phyloP scores from a whole-genome alignment of 2,797 vertebrate species.

The Chiloscyllium punctatum region DNA sequence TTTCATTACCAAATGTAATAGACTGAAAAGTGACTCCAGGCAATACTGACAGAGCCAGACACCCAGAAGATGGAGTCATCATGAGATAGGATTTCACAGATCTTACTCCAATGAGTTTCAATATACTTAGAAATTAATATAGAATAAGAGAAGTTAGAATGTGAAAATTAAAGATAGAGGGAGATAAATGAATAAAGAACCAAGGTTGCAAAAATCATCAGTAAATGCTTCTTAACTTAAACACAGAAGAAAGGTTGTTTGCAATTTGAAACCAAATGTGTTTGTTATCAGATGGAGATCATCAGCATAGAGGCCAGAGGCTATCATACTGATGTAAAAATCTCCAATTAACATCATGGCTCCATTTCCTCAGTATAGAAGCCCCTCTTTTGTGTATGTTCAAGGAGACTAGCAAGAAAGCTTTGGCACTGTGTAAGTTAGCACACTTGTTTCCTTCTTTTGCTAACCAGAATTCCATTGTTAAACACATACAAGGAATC shows the following conservation, averaged over 20 bases:
- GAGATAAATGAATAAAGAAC: neutral
- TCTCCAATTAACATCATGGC: slow-evolving; percentile 15
- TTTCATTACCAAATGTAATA: slow-evolving; percentile 37
- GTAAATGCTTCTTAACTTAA: neutral
- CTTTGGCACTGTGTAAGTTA: neutral
- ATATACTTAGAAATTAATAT: neutral
- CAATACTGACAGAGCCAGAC: slow-evolving; percentile 23
- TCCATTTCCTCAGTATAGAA: slow-evolving; percentile 11
- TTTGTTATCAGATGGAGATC: slow-evolving; percentile 6
- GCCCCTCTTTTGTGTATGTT: neutral
- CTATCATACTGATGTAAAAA: slow-evolving; percentile 16
- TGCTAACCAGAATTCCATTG: neutral
- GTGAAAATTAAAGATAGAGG: neutral
- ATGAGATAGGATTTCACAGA: slow-evolving; percentile 16
- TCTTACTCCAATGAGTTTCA: slow-evolving; percentile 2
- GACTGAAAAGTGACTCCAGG: slow-evolving; percentile 33
- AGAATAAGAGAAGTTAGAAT: neutral
- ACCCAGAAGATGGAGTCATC: slow-evolving; percentile 18
- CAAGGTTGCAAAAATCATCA: neutral
- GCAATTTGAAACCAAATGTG: slow-evolving; percentile 1
- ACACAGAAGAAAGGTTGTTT: slow-evolving; percentile 18
- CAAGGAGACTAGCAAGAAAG: neutral
- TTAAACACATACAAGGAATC: neutral
- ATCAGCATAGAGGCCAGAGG: slow-evolving; percentile 27
- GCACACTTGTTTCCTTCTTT: neutral